Evolutionary conservation across 2,888 invertebrate species (phyloP).

Genomic region (Perdita meconis): DNA sequence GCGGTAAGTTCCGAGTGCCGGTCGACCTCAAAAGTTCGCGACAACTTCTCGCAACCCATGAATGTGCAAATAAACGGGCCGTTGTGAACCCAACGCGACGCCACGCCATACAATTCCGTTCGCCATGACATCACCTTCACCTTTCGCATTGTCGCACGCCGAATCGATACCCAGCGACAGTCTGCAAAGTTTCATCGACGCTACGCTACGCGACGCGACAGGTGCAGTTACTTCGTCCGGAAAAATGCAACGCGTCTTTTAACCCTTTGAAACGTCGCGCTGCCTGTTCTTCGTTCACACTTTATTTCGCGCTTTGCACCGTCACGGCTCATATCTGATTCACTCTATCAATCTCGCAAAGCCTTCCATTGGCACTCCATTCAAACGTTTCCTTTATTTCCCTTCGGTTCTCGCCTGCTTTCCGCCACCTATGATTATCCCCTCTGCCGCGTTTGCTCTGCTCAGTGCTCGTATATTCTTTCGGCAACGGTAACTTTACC

Average conservation of each 20-base stretch:
- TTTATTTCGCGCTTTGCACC: constrained; percentile 54
- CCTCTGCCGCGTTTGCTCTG: constrained; percentile 12
- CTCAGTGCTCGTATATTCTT: background rate
- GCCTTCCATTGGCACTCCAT: constrained; percentile 58
- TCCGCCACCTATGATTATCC: constrained; percentile 36
- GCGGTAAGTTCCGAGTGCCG: background rate
- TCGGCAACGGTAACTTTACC: background rate
- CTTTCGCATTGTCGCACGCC: constrained; percentile 17
- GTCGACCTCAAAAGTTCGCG: background rate
- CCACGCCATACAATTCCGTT: background rate
- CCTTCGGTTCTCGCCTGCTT: constrained; percentile 15
- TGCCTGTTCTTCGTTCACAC: constrained; percentile 33
- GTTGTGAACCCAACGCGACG: background rate
- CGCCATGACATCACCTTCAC: constrained; percentile 24
- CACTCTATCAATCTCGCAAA: constrained; percentile 61
- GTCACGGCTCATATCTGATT: constrained; percentile 49
- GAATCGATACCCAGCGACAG: constrained; percentile 42
- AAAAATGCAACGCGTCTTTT: constrained; percentile 48
- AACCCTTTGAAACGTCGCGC: constrained; percentile 46
- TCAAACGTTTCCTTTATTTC: constrained; percentile 42
- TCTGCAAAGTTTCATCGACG: constrained; percentile 39
- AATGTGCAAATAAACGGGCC: constrained; percentile 26
- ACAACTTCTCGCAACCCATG: constrained; percentile 10
- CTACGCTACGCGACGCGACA: no score
- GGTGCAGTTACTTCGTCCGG: constrained; percentile 18